Evolutionary conservation across 2,113 vertebrate species (phyloP), one percentile per base, ranked within the genome.

Genomic region (Scomber scombrus): DNA sequence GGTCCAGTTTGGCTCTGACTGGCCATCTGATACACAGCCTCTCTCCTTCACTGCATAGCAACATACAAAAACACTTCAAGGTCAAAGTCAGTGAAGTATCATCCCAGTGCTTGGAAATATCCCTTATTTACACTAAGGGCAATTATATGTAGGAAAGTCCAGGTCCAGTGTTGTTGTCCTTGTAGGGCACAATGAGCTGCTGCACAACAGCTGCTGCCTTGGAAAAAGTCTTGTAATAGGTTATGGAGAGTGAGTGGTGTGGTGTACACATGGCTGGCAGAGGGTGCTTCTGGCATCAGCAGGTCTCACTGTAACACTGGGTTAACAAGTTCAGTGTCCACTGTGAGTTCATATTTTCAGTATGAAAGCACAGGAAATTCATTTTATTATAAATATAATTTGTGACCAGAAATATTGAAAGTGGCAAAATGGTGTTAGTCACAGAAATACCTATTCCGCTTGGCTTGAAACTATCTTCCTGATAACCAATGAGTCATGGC

Each of bases 181-280:
- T 64, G 55, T 70, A 34, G 50, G 80, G 56, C 60, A 63, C 85
- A 81, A 50, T 62, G 66, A 78, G 66, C 50, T 26, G 23, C 23
- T 26, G 23, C 23, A 26, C 23, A 26, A 18, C 78, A 68, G 75
- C 75, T 88, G 77, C 71, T 67, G 69, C 50, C 13, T 1, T 81
- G 84, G 90, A 86, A 91, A 87, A 82, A 79, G 4, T 43, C 71
- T 40, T 73, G 79, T 80, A 83, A 84, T 71, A 78, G 78, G 67
- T 88, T 78, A 75, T 5, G 21, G 34, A 80, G 70, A 81, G 76
- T 46, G 31, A 62, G 26, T 60, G 62, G 55, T 64, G 80, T 76
- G 63, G 79, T 68, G 61, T 60, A 83, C 82, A 89, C 74, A 74
- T 79, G 71, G 81, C 52, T 86, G 85, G 62, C 66, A 79, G 81